These are phyloP conservation scores for Nixonia krombeini DNA, from an alignment of 1,140 invertebrate species.

Conservation along the genomic window DNA sequence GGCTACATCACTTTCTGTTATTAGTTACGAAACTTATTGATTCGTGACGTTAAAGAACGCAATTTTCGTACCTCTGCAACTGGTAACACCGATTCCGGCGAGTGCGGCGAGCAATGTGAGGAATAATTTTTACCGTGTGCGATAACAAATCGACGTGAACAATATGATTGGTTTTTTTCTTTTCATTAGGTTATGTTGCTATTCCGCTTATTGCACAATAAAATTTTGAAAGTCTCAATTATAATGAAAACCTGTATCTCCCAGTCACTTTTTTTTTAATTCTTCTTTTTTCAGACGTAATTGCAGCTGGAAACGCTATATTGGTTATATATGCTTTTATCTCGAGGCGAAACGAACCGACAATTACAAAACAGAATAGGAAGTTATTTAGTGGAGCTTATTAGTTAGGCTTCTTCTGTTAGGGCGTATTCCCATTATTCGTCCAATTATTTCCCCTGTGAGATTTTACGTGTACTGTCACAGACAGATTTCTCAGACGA, in stretches of 20 bases:
- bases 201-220: constrained; percentile 15
- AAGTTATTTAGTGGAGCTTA: constrained; percentile 2
- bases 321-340: constrained; percentile 29
- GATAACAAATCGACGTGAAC: constrained; percentile 15
- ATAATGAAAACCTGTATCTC: constrained; percentile 22
- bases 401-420: constrained; percentile 12
- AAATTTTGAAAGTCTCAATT: constrained; percentile 16
- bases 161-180: background rate
- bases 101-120: constrained; percentile 4
- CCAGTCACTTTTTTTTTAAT: background rate
- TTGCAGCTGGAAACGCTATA: constrained; percentile 24
- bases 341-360: constrained; percentile 22
- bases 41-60: background rate
- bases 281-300: constrained; percentile 16
- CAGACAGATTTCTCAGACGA: too few species aligned
- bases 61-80: constrained; percentile 23
- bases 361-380: too few species aligned
- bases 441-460: constrained; percentile 6
- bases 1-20: background rate
- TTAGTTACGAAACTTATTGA: constrained; percentile 16
- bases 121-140: constrained; percentile 18
- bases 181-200: too few species aligned
- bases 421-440: constrained; percentile 27
- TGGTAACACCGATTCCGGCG: constrained; percentile 23
- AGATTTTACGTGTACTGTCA: too few species aligned